These are phyloP conservation scores for Hoplias malabaricus DNA, from an alignment of 2,113 vertebrate species.

Conservation along the genomic window DNA sequence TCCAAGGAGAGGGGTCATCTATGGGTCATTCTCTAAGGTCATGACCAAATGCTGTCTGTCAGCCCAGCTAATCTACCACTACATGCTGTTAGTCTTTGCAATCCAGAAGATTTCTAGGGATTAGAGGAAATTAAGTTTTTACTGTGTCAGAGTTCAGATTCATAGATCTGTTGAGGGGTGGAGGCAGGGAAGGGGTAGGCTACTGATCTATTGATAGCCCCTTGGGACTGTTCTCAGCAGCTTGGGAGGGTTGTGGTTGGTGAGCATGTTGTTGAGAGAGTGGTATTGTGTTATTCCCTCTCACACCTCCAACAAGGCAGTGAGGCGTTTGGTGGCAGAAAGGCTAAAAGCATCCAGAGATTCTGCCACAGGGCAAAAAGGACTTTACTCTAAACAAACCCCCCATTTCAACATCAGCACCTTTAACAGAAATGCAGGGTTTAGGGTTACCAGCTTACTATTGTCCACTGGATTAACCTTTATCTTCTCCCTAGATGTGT, in stretches of 20 bases:
- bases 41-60: conserved; percentile 25
- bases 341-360: conserved; percentile 10
- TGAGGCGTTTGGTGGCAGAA: conserved; percentile 11
- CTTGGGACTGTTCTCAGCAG: conserved; percentile 15
- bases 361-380: conserved; percentile 35
- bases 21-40: conserved; percentile 17
- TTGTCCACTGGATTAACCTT: conserved; percentile 10
- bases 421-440: conserved; percentile 16
- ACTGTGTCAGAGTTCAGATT: background rate
- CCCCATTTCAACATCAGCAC: background rate
- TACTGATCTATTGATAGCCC: conserved; percentile 41
- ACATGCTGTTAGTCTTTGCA: conserved; percentile 20
- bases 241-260: conserved; percentile 19
- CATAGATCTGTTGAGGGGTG: background rate
- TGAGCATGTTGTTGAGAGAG: conserved; percentile 37
- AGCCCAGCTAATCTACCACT: conserved; percentile 28
- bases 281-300: conserved; percentile 21
- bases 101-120: conserved; percentile 28
- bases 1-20: background rate
- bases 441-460: conserved; percentile 22
- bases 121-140: conserved; percentile 10
- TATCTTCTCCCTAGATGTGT: background rate
- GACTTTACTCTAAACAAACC: conserved; percentile 29
- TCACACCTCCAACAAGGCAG: background rate
- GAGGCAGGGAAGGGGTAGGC: background rate